Conservation (phyloP, 2,888 invertebrate species). For the Neoitamus cyanurus region DNA sequence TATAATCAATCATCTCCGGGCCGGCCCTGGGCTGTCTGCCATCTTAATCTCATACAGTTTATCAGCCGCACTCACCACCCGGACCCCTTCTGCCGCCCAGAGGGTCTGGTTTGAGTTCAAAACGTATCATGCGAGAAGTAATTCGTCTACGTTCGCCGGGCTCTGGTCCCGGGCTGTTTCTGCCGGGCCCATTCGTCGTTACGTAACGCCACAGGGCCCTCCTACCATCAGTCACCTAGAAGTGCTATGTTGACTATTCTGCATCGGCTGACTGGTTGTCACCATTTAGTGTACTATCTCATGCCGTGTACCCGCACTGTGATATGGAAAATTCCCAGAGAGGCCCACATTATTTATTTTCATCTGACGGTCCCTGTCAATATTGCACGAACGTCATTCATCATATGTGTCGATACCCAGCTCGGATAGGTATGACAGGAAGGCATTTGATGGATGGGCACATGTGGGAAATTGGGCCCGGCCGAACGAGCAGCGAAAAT, state of each 20-base stretch:
- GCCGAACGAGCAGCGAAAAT: not conserved
- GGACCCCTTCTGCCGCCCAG: not conserved
- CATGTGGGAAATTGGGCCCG: slow-evolving; percentile 37
- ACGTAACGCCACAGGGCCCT: not conserved
- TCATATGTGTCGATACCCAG: slow-evolving; percentile 39
- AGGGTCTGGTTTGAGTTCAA: not conserved
- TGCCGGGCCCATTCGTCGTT: not conserved
- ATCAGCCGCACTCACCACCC: slow-evolving; percentile 11
- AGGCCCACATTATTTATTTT: slow-evolving; percentile 42
- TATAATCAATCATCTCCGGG: slow-evolving; percentile 24
- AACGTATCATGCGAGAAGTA: not conserved
- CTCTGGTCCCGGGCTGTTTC: not conserved
- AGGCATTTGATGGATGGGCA: slow-evolving; percentile 39
- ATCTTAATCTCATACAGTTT: slow-evolving; percentile 39
- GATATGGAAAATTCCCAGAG: slow-evolving; percentile 36
- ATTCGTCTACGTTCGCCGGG: not conserved
- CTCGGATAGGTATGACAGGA: slow-evolving; percentile 35
- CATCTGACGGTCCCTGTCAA: slow-evolving; percentile 39
- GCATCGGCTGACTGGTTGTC: slow-evolving; percentile 27
- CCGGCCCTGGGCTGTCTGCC: slow-evolving; percentile 19
- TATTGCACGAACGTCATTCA: slow-evolving; percentile 43
- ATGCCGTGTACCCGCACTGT: not conserved
- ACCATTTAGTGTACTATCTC: slow-evolving; percentile 40
- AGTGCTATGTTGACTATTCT: slow-evolving; percentile 28
- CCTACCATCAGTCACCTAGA: not conserved